Evolutionary conservation across 2,113 vertebrate genomes (phyloP).

Genomic region (Seriola rivoliana): DNA sequence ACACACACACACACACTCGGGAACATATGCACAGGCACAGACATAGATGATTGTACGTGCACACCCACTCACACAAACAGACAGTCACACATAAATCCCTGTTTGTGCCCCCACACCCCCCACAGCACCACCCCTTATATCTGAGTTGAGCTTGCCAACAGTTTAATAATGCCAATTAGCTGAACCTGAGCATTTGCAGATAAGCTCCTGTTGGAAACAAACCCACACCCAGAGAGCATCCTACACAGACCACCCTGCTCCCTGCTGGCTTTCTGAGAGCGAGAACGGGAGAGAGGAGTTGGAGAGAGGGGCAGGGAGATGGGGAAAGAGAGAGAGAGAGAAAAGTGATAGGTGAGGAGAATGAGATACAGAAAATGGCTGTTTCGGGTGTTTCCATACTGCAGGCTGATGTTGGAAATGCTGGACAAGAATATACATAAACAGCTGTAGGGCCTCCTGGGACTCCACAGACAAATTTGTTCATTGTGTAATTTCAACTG

Average conservation of each 20-base stretch:
- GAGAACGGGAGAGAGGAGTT: constrained; percentile 4
- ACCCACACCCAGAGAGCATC: constrained; percentile 44
- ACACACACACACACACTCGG: constrained; percentile 45
- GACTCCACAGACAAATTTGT: no score
- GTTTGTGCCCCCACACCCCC: constrained; percentile 12
- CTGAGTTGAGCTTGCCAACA: constrained; percentile 55
- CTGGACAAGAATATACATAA: constrained; percentile 9
- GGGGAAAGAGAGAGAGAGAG: neutral
- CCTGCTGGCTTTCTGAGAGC: neutral
- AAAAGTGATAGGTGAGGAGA: constrained; percentile 8
- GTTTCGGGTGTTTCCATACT: constrained; percentile 7
- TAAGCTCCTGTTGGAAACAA: constrained; percentile 72
- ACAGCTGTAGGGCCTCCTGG: constrained; percentile 2
- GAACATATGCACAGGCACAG: constrained; percentile 45
- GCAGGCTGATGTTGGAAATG: constrained; percentile 9
- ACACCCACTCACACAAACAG: constrained; percentile 29
- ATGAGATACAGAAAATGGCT: constrained; percentile 18
- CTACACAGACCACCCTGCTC: constrained; percentile 56
- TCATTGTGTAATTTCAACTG: no score
- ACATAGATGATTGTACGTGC: constrained; percentile 3
- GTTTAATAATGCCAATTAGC: constrained; percentile 84
- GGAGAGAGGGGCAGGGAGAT: neutral
- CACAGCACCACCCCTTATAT: constrained; percentile 44
- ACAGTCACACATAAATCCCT: constrained; percentile 26
- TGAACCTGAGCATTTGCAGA: constrained; percentile 77